Percentiles rank a stretch among this genome's conserved stretches.
Evolutionary conservation across 92 coral and sea anemone genomes (phyloP).

Genomic region (Palythoa grandiflora): DNA sequence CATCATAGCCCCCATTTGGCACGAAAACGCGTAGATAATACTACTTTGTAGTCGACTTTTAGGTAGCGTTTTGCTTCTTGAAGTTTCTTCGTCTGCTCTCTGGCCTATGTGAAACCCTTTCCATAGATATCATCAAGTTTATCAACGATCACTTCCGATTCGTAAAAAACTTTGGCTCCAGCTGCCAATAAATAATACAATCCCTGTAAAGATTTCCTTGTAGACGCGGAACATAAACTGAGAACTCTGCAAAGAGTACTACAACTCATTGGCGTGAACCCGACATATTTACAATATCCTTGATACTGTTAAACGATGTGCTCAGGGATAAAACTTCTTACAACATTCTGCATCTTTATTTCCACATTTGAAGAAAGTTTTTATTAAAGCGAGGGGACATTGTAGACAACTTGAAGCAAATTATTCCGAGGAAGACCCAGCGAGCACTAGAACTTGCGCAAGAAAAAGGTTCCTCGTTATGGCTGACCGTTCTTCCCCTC

Average conservation of each 20-base stretch:
- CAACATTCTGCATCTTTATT: constrained; percentile 66
- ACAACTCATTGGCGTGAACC: constrained; percentile 69
- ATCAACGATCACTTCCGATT: constrained; percentile 56
- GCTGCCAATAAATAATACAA: constrained; percentile 54
- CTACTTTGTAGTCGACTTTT: constrained; percentile 68
- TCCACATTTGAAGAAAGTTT: constrained; percentile 50
- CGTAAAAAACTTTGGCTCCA: constrained; percentile 69
- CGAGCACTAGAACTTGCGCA: too few relatives aligned
- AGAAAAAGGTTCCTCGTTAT: too few relatives aligned
- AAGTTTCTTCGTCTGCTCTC: constrained; percentile 49
- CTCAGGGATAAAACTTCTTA: constrained; percentile 68
- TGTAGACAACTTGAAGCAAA: too few relatives aligned
- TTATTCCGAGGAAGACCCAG: too few relatives aligned
- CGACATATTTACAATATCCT: constrained; percentile 49
- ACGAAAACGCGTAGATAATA: constrained; percentile 6
- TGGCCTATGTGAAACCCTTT: constrained; percentile 64
- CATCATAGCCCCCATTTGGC: constrained; percentile 1
- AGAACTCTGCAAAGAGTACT: constrained; percentile 55
- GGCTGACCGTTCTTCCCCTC: too few relatives aligned
- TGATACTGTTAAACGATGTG: constrained; percentile 66
- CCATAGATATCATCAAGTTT: constrained; percentile 61
- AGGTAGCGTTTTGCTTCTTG: constrained; percentile 63
- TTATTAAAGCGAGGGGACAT: too few relatives aligned
- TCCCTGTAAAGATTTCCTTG: constrained; percentile 61
- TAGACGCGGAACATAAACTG: constrained; percentile 64